phyloP scores from a whole-genome alignment of 2,888 invertebrate genomes.

The Notocelia uddmanniana region DNA sequence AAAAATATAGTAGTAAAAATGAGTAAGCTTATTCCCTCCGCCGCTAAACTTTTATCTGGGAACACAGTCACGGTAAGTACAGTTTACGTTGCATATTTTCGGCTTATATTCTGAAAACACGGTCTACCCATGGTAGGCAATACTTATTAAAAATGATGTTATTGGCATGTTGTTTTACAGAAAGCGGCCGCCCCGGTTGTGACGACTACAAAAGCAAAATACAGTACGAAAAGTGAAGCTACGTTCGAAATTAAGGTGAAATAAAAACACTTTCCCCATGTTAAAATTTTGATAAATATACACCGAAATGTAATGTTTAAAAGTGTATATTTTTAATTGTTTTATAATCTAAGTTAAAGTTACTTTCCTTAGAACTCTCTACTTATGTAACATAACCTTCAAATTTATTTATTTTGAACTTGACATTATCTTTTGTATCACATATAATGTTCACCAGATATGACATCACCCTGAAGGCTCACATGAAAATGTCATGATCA shows the following conservation, averaged over 20 bases:
- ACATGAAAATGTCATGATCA: not conserved
- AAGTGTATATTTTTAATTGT: not conserved
- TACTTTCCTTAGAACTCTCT: constrained; percentile 47
- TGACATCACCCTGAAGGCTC: constrained; percentile 16
- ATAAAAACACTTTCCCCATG: not conserved
- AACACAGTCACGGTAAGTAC: constrained; percentile 68
- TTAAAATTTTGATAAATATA: not conserved
- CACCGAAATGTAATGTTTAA: not conserved
- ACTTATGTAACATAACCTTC: constrained; percentile 84
- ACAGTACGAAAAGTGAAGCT: constrained; percentile 86
- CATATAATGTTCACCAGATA: constrained; percentile 14
- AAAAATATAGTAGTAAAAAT: constrained; percentile 68
- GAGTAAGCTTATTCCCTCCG: constrained; percentile 76
- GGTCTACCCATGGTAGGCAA: not conserved
- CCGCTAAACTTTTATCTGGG: constrained; percentile 70
- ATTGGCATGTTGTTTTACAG: constrained; percentile 61
- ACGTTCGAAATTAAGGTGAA: constrained; percentile 87
- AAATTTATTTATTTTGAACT: constrained; percentile 53
- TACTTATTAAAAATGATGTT: not conserved
- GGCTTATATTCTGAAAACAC: constrained; percentile 21
- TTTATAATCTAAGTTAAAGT: constrained; percentile 23
- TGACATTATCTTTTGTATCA: constrained; percentile 35
- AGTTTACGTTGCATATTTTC: constrained; percentile 44
- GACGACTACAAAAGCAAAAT: constrained; percentile 80
- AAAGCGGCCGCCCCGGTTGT: constrained; percentile 70